Conservation (phyloP, 1,140 invertebrate species). For the Hylyphantes graminicola region DNA sequence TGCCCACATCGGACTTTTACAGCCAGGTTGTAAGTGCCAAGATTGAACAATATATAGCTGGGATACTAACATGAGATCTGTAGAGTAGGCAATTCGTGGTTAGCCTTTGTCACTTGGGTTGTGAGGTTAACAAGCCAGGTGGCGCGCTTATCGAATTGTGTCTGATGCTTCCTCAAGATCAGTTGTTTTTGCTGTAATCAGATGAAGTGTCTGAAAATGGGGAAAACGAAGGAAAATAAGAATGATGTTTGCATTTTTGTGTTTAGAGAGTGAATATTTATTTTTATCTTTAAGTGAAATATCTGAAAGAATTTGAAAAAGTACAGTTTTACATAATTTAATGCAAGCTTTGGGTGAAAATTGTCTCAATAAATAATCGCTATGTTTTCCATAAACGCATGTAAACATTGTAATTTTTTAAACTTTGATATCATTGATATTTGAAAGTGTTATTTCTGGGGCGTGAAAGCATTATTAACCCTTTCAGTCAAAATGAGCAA, state of each 20-base stretch:
- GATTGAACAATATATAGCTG: conserved; percentile 48
- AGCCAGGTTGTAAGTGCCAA: conserved; percentile 51
- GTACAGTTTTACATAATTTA: no score
- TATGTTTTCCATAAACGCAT: no score
- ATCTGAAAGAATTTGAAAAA: no score
- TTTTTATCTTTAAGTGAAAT: no score
- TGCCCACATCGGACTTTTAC: conserved; percentile 33
- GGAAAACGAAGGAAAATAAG: conserved; percentile 3
- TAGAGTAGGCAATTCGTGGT: conserved; percentile 23
- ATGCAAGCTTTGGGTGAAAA: no score
- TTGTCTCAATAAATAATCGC: no score
- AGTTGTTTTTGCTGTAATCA: conserved; percentile 27
- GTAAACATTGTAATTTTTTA: no score
- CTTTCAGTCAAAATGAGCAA: no score
- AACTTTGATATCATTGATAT: no score
- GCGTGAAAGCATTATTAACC: no score
- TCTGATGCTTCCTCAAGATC: conserved; percentile 41
- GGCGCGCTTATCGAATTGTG: conserved; percentile 56
- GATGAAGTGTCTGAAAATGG: conserved; percentile 6
- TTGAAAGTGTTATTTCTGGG: no score
- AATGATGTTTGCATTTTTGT: neutral
- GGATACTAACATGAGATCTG: conserved; percentile 36
- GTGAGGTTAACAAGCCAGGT: conserved; percentile 60
- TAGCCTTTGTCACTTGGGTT: conserved; percentile 59
- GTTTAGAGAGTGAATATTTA: no score